phyloP scores from a whole-genome alignment of 2,797 vertebrate genomes.

The Trichosurus vulpecula region DNA sequence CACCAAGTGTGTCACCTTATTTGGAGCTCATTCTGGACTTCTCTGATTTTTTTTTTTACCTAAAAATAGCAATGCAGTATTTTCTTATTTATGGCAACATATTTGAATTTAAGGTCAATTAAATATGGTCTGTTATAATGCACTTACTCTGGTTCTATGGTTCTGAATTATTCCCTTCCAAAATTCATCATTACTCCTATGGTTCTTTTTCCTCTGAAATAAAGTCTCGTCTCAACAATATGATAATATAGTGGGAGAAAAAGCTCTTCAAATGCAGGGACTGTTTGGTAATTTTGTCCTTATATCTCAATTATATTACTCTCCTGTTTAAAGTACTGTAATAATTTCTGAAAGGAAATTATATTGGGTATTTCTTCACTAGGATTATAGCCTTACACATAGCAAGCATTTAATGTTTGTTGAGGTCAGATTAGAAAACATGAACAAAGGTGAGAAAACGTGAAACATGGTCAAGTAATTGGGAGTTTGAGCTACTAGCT shows the following conservation, averaged over 20 bases:
- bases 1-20: not conserved
- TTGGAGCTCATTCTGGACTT: not conserved
- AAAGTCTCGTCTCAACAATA: not conserved
- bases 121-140: not conserved
- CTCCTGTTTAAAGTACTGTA: not conserved
- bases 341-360: not conserved
- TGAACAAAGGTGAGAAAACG: not conserved
- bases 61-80: not conserved
- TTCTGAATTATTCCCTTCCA: not conserved
- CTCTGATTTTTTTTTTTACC: not conserved
- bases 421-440: not conserved
- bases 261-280: not conserved
- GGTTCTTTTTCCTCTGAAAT: not conserved
- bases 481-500: not conserved
- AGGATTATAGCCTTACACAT: not conserved
- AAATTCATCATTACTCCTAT: not conserved
- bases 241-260: not conserved
- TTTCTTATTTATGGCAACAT: not conserved
- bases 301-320: not conserved
- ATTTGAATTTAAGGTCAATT: not conserved
- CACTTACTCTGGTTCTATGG: not conserved
- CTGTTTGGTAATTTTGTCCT: not conserved
- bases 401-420: not conserved
- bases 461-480: not conserved
- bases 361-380: not conserved